Evolutionary conservation across 2,797 vertebrate genomes (phyloP), one percentile per base, ranked within the genome.

Genomic region (Poeciliopsis gracilis): DNA sequence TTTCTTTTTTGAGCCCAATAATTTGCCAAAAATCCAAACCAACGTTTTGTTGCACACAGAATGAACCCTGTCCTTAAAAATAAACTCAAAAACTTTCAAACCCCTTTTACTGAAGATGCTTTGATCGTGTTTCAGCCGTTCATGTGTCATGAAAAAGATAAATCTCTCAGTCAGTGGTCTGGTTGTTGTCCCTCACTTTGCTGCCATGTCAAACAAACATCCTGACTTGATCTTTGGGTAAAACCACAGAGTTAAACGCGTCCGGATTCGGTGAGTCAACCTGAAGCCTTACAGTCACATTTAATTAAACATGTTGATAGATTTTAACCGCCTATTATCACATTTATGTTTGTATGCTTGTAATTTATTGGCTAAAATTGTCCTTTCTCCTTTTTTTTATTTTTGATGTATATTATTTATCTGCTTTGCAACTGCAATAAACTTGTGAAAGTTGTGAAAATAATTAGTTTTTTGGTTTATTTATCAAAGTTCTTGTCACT

Each of bases 401-500:
- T 47, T 80, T 84, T 82, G 81, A 77, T 82, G 4, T 30, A 45
- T 12, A 28, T 84, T 84, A 76, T 67, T 77, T 43, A 74, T 41
- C 33, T 75, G 78, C 85, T 90, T 90, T 69, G 78, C 45, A 82
- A 72, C 81, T 82, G 75, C 83, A 88, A 91, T 92, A 91, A 92
- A 93, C 23, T 25, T n/a, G 43, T 67, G 49, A 33, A 83, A 78
- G 46, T 77, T 59, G 61, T 47, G 4, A 66, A 46, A 13, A 1
- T 1, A 1, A 61, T 70, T 36, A 3, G 20, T 73, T 18, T 72
- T 16, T 30, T 18, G 7, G 71, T 6, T 76, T 63, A 10, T 23
- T 63, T 51, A 57, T 45, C 46, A 66, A 41, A 18, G 76, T 4
- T 78, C 47, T 72, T 16, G 36, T 0, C 20, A 55, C 20, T 8